phyloP scores from a whole-genome alignment of 35 echinoderm and acorn worm genomes.

The Diadema setosum region DNA sequence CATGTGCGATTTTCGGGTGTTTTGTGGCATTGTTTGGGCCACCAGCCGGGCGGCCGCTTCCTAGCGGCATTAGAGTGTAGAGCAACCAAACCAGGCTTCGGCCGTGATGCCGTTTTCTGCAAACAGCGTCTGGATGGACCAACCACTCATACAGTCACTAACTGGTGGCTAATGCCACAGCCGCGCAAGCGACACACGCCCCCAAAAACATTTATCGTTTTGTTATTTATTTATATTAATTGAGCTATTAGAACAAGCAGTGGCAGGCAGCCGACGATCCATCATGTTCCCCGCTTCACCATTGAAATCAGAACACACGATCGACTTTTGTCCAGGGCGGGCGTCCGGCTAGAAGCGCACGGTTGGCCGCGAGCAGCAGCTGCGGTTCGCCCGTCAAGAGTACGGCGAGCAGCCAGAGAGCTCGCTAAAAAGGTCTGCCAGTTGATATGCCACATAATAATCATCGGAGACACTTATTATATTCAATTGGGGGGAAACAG shows the following conservation, averaged over 20 bases:
- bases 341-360: slow-evolving; percentile 76
- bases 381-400: slow-evolving; percentile 70
- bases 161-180: slow-evolving; percentile 41
- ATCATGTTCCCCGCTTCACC: slow-evolving; percentile 70
- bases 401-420: slow-evolving; percentile 43
- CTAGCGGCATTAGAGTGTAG: background rate
- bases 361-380: slow-evolving; percentile 70
- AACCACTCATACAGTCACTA: background rate
- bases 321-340: slow-evolving; percentile 87
- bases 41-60: background rate
- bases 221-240: slow-evolving; percentile 99
- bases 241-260: slow-evolving; percentile 87
- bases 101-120: background rate
- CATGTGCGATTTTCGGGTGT: slow-evolving; percentile 26
- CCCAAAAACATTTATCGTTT: slow-evolving; percentile 82
- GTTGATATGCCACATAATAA: slow-evolving; percentile 61
- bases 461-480: slow-evolving; percentile 84
- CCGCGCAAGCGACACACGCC: slow-evolving; percentile 37
- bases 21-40: slow-evolving; percentile 24
- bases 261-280: slow-evolving; percentile 72
- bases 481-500: slow-evolving; percentile 65
- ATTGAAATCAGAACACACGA: slow-evolving; percentile 86
- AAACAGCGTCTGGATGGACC: background rate
- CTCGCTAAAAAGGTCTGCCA: slow-evolving; percentile 66
- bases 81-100: background rate